These are phyloP conservation scores for Brotogeris chrysoptera DNA, from an alignment of 2,797 vertebrate genomes.

Conservation along the genomic window DNA sequence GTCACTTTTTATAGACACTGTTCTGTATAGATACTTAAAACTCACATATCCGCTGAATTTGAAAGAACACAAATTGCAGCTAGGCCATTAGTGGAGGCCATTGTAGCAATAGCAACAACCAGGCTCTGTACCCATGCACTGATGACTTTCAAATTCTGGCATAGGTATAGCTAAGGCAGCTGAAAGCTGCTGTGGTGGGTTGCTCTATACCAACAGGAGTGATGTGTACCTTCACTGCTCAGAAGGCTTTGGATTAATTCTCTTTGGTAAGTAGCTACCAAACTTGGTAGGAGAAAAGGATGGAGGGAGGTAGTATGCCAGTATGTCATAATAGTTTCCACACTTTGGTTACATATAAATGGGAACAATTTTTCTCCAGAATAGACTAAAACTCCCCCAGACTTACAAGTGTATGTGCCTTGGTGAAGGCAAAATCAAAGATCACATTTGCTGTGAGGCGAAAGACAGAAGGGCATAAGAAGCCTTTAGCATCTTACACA, in stretches of 20 bases:
- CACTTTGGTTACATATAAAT: neutral
- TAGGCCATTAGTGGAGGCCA: neutral
- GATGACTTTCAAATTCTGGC: neutral
- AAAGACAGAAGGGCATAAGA: neutral
- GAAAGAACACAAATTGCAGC: neutral
- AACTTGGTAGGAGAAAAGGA: neutral
- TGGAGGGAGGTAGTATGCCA: neutral
- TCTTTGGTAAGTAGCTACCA: neutral
- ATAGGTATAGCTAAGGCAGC: neutral
- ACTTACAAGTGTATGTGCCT: neutral
- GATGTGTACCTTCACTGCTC: neutral
- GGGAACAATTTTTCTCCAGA: neutral
- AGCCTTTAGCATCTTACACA: neutral
- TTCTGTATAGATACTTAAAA: neutral
- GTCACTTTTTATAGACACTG: neutral
- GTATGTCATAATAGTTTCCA: neutral
- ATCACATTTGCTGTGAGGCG: neutral
- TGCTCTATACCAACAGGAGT: neutral
- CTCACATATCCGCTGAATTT: accelerated
- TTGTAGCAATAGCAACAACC: neutral
- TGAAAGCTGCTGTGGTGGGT: neutral
- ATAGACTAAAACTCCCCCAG: neutral
- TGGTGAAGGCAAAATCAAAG: neutral
- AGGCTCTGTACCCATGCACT: neutral
- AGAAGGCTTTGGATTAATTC: neutral